Evolutionary conservation across 2,797 vertebrate species (phyloP), one percentile per base, ranked within the genome.

Genomic region (Astyanax mexicanus): DNA sequence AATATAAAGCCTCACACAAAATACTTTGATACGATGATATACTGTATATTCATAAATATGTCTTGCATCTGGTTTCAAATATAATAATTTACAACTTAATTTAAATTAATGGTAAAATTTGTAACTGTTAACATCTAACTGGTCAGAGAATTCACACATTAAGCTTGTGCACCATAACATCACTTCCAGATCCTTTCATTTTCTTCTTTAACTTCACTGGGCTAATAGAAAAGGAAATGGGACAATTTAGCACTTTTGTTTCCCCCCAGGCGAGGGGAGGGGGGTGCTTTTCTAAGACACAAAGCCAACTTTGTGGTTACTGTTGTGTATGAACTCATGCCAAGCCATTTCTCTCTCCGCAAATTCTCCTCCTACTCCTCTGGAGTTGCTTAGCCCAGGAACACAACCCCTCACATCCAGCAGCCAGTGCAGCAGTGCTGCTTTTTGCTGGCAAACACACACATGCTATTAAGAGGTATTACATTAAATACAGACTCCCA

Each of bases 401-500:
- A 52, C 51, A 72, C 74, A 71, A 73, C 77, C 58, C 58, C 75
- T 76, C 67, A 25, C 54, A 42, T 74, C 72, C 72, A 54, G 71
- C 58, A 93, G 89, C 93, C 92, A 92, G 93, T 93, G 94, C 91
- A 92, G 91, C 90, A 92, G 57, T 9, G 90, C 90, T 92, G 88
- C 88, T n/a, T n/a, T 82, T 84, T 88, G 84, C 91, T 67, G 3
- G 49, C 88, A 93, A 93, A 93, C 93, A 92, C 91, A 86, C 90
- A 93, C 89, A 92, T 87, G 90, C 89, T 92, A 95, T 94, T 95
- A 94, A 92, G 55, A 91, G 91, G 91, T 92, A 95, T 94, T 95
- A 94, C 93, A 94, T 95, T 94, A 95, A 95, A 95, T 93, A 94
- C 92, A 94, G 92, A 93, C 93, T 92, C 92, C 92, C 94, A 93